Conservation (phyloP, 1,140 invertebrate genomes). For the Formica exsecta region DNA sequence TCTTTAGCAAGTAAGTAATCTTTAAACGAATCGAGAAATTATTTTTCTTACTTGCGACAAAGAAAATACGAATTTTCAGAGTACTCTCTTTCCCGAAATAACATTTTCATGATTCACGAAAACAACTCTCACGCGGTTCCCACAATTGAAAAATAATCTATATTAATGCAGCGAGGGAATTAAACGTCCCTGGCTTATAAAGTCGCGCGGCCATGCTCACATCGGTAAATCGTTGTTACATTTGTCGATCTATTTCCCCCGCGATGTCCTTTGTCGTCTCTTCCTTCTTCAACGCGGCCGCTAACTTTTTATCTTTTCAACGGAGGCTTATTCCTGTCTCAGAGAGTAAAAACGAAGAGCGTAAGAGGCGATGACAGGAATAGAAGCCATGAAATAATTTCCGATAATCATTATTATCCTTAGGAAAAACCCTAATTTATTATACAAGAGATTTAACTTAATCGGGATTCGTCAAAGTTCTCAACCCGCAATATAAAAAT, state of each 20-base stretch:
- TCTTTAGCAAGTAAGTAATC: neutral
- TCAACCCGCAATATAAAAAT: too few relatives aligned
- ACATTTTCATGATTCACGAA: neutral
- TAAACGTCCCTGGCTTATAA: slow-evolving; percentile 10
- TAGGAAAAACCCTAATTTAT: neutral
- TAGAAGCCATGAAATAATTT: slow-evolving; percentile 66
- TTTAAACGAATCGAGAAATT: neutral
- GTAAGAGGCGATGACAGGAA: slow-evolving; percentile 1
- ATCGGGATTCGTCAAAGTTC: neutral
- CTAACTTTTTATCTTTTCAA: slow-evolving; percentile 32
- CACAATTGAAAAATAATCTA: neutral
- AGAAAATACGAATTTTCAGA: neutral
- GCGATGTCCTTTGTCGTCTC: slow-evolving; percentile 7
- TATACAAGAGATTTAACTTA: neutral
- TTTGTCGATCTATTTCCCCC: slow-evolving; percentile 19
- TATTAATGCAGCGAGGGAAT: neutral
- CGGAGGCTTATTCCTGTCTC: slow-evolving; percentile 5
- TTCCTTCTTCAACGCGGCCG: slow-evolving; percentile 10
- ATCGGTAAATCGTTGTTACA: neutral
- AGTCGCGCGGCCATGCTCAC: neutral
- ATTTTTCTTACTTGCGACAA: neutral
- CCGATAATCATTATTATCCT: neutral
- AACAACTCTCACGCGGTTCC: neutral
- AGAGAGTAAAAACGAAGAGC: neutral
- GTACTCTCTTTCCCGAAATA: neutral